phyloP scores from a whole-genome alignment of 2,888 invertebrate genomes.

The Morpho deidamia region DNA sequence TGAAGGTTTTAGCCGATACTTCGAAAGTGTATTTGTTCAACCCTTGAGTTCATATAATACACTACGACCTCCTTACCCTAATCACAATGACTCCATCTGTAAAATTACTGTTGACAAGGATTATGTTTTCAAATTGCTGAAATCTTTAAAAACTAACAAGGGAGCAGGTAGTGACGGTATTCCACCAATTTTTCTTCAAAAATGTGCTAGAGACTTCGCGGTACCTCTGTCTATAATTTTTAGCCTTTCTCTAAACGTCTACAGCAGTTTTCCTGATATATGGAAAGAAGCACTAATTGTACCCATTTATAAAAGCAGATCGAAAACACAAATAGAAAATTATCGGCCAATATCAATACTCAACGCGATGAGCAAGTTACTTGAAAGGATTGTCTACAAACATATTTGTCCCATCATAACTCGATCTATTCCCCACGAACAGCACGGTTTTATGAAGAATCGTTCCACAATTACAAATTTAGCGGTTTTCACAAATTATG shows the following conservation, averaged over 20 bases:
- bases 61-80: background rate
- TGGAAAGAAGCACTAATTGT: too few species aligned
- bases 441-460: constrained; percentile 13
- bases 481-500: constrained; percentile 7
- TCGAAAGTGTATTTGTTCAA: constrained; percentile 5
- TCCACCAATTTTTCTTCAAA: constrained; percentile 5
- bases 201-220: constrained; percentile 1
- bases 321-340: too few species aligned
- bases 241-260: background rate
- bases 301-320: too few species aligned
- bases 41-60: background rate
- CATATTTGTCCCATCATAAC: too few species aligned
- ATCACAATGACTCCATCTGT: background rate
- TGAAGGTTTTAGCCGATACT: constrained; percentile 2
- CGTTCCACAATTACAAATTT: constrained; percentile 23
- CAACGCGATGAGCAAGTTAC: too few species aligned
- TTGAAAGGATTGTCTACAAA: too few species aligned
- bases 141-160: background rate
- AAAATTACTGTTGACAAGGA: background rate
- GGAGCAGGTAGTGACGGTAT: constrained; percentile 8
- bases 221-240: background rate
- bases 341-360: too few species aligned
- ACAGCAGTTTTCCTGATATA: too few species aligned
- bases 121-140: background rate
- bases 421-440: too few species aligned